Evolutionary conservation across 2,888 invertebrate genomes (phyloP).

Genomic region (Sicus ferrugineus): DNA sequence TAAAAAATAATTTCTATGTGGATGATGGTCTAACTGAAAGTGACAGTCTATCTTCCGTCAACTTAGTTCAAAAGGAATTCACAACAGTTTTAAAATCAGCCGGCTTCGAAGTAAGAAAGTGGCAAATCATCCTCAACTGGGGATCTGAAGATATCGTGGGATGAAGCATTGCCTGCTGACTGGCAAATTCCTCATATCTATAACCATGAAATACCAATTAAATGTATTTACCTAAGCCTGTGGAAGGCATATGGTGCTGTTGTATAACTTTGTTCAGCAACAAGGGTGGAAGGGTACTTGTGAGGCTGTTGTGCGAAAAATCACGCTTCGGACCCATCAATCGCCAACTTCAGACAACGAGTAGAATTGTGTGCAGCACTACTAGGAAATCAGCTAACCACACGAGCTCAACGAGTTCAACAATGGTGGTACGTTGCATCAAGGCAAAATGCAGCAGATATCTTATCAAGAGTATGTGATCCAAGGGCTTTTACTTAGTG

Average conservation of each 20-base stretch:
- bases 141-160: slow-evolving; percentile 1
- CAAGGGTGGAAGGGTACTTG: neutral
- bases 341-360: neutral
- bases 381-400: too few relatives aligned
- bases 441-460: too few relatives aligned
- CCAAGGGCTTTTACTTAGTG: too few relatives aligned
- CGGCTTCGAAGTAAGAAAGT: too few relatives aligned
- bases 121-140: too few relatives aligned
- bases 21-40: neutral
- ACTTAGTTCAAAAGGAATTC: neutral
- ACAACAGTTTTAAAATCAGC: too few relatives aligned
- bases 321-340: too few relatives aligned
- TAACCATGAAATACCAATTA: neutral
- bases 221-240: neutral
- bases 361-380: too few relatives aligned
- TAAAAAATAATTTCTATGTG: slow-evolving; percentile 10
- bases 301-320: neutral
- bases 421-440: too few relatives aligned
- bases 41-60: neutral
- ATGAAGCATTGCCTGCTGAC: neutral
- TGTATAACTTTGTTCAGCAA: neutral
- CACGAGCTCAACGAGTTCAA: too few relatives aligned
- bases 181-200: neutral
- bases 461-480: too few relatives aligned
- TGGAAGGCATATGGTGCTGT: neutral